Evolutionary conservation across 2,888 invertebrate genomes (phyloP), one percentile per base, ranked within the genome.

Genomic region (Drosophila merina): DNA sequence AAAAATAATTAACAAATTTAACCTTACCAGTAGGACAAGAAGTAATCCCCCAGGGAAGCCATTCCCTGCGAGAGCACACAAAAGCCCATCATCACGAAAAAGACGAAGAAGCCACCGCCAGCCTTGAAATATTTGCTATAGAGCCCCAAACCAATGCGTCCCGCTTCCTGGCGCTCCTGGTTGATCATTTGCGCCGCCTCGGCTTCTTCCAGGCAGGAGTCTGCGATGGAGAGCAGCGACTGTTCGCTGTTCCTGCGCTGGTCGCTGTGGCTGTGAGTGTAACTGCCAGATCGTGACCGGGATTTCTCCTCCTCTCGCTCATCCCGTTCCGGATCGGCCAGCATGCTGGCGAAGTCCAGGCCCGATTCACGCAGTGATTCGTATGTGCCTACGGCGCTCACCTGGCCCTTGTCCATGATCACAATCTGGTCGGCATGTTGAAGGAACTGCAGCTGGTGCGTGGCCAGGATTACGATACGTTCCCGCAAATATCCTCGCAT

Each of bases 371-470:
- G 94, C 2, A 97, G 92, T 1, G 95, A 94, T 14, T 94, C 94
- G 88, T 95, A 97, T 60, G 95, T 94, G 55, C 95, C 95, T 36
- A 95, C 94, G 0, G 94, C 91, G 57, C 90, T 90, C 0, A 92
- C 89, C 45, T 86, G 88, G 0, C 92, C 92, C 76, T 90, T 90
- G 12, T 91, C 90, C 82, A 92, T 87, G 9, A 92, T 91, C 10
- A 92, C 87, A 71, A 92, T 92, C 75, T 92, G 93, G 88, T 95
- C 95, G 1, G 94, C 95, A 40, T 93, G 92, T 79, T 94, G 94
- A 7, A 96, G 92, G 77, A 96, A 96, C 89, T 97, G 97, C 54
- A 97, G 91, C 89, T 97, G 97, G 92, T 97, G 97, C 0, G 97
- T 97, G 3, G 96, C 95, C 58, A 97, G 91, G 50, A 97, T 93